Conservation (phyloP, 2,888 invertebrate species). For the Lepidonotus clava region DNA sequence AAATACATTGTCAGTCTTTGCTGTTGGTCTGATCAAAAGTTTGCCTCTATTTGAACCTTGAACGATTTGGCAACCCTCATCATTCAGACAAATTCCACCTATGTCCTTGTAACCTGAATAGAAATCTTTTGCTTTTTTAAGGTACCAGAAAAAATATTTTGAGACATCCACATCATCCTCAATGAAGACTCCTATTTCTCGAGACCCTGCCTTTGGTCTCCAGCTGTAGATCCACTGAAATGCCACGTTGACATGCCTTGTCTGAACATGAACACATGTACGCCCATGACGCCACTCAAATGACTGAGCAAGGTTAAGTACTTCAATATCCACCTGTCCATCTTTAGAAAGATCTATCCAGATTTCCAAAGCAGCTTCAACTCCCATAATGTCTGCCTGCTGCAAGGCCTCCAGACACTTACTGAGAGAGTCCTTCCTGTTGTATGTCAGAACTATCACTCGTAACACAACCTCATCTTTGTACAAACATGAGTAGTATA, state of each 20-base stretch:
- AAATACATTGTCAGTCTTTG: neutral
- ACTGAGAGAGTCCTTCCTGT: neutral
- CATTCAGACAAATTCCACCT: neutral
- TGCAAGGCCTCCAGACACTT: neutral
- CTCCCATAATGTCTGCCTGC: neutral
- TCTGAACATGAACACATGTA: neutral
- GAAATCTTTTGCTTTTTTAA: neutral
- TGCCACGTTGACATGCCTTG: neutral
- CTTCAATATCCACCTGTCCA: neutral
- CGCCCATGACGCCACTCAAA: neutral
- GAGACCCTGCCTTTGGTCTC: neutral
- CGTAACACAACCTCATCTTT: too few relatives aligned
- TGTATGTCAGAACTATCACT: neutral
- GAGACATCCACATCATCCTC: slow-evolving; percentile 6
- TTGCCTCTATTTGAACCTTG: neutral
- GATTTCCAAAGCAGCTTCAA: neutral
- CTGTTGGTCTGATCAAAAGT: neutral
- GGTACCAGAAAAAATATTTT: neutral
- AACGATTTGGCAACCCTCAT: neutral
- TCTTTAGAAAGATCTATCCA: neutral
- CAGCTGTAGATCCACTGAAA: neutral
- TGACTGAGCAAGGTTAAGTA: neutral
- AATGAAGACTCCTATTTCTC: neutral
- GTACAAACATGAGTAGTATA: too few relatives aligned
- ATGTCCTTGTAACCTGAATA: neutral